phyloP scores from a whole-genome alignment of 2,888 invertebrate genomes.

The Nysson spinosus region DNA sequence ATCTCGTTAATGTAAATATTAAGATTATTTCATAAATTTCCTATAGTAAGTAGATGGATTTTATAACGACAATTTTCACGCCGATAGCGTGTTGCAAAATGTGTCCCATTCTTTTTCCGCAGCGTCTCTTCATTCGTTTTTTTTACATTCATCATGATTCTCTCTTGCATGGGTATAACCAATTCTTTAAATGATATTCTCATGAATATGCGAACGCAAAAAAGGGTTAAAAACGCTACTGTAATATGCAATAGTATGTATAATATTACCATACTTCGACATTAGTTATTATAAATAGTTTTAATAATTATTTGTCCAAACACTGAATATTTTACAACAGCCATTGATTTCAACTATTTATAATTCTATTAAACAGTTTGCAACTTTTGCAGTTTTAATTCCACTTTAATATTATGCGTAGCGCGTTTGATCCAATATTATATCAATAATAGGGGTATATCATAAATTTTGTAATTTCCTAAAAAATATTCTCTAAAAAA shows the following conservation, averaged over 20 bases:
- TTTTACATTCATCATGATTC: slow-evolving; percentile 44
- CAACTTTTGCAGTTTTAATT: slow-evolving; percentile 63
- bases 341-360: slow-evolving; percentile 73
- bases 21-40: slow-evolving; percentile 70
- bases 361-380: slow-evolving; percentile 71
- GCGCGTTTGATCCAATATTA: slow-evolving; percentile 72
- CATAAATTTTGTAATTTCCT: slow-evolving; percentile 76
- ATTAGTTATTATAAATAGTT: slow-evolving; percentile 70
- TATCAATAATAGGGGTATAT: slow-evolving; percentile 75
- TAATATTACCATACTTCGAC: slow-evolving; percentile 68
- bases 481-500: slow-evolving; percentile 77
- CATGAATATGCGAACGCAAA: slow-evolving; percentile 67
- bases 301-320: slow-evolving; percentile 74
- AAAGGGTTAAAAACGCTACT: slow-evolving; percentile 69
- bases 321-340: slow-evolving; percentile 76
- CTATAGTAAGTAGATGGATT: slow-evolving; percentile 69
- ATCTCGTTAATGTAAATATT: slow-evolving; percentile 70
- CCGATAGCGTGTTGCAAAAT: slow-evolving; percentile 58
- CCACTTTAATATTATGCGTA: slow-evolving; percentile 58
- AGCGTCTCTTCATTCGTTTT: slow-evolving; percentile 36
- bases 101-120: slow-evolving; percentile 43
- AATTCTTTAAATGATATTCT: slow-evolving; percentile 42
- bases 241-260: slow-evolving; percentile 67
- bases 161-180: slow-evolving; percentile 33
- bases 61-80: slow-evolving; percentile 68